Conservation (phyloP, 2,113 vertebrate genomes). For the Malurus elegans region DNA sequence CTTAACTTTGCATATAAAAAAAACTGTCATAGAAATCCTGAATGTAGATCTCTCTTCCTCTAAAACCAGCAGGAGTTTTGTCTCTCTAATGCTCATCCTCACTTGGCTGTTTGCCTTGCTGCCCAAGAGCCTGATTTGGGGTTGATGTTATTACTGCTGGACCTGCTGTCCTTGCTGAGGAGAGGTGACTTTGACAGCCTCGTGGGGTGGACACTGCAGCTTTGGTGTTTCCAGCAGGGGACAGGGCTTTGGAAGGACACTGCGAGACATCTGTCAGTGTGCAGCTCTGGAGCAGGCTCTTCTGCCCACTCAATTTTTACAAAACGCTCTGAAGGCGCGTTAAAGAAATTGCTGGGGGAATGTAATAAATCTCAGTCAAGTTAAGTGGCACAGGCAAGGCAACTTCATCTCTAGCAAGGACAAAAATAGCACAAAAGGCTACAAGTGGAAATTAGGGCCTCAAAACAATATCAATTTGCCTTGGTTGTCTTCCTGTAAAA, state of each 20-base stretch:
- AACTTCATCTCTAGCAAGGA: background rate
- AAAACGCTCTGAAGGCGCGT: background rate
- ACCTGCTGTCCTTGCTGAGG: background rate
- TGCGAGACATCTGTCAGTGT: background rate
- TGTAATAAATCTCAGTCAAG: conserved; percentile 21
- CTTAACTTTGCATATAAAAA: background rate
- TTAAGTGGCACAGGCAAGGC: background rate
- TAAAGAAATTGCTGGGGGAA: background rate
- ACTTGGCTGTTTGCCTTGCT: background rate
- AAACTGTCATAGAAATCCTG: background rate
- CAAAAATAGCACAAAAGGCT: background rate
- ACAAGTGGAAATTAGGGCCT: background rate
- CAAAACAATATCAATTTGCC: background rate
- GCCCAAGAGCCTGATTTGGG: background rate
- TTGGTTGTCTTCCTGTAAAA: background rate
- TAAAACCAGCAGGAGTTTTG: background rate
- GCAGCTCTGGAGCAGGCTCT: background rate
- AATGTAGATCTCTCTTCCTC: background rate
- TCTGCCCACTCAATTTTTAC: background rate
- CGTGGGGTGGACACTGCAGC: background rate
- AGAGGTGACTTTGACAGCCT: background rate
- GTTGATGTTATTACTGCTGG: background rate
- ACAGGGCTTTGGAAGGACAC: background rate
- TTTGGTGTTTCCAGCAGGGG: background rate
- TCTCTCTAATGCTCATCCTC: background rate